Evolutionary conservation across 1,140 invertebrate species (phyloP).

Genomic region (Brachionus koreanus): DNA sequence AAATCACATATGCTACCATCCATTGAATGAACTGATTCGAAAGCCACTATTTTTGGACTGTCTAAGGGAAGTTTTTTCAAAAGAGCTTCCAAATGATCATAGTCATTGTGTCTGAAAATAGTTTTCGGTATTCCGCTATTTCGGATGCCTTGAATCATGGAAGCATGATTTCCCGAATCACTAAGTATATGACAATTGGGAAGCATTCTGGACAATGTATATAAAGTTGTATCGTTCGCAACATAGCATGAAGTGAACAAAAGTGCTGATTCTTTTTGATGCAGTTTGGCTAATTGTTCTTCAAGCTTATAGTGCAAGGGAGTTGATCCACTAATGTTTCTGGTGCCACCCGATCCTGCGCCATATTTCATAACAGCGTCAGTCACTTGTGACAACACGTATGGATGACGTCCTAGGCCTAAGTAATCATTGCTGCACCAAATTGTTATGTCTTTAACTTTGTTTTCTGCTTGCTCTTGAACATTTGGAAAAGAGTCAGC

Average conservation of each 20-base stretch:
- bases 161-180: constrained; percentile 96
- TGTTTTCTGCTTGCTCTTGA: constrained; percentile 67
- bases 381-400: constrained; percentile 65
- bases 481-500: constrained; percentile 82
- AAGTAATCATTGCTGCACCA: constrained; percentile 99
- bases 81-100: constrained; percentile 74
- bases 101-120: constrained; percentile 90
- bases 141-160: constrained; percentile 94
- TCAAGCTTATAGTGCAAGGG: constrained; percentile 84
- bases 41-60: constrained; percentile 90
- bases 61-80: constrained; percentile 67
- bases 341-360: constrained; percentile 87
- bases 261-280: constrained; percentile 87
- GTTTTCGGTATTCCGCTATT: constrained; percentile 87
- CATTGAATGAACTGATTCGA: constrained; percentile 99
- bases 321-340: constrained; percentile 95
- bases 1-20: constrained; percentile 87
- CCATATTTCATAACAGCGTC: constrained; percentile 80
- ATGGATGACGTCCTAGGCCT: constrained; percentile 86
- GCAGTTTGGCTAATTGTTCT: constrained; percentile 74
- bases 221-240: constrained; percentile 93
- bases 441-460: constrained; percentile 74
- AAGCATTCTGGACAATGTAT: constrained; percentile 78
- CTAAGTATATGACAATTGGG: constrained; percentile 91
- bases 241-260: constrained; percentile 95